Evolutionary conservation across 2,797 vertebrate species (phyloP).

Genomic region (Amblyraja radiata): DNA sequence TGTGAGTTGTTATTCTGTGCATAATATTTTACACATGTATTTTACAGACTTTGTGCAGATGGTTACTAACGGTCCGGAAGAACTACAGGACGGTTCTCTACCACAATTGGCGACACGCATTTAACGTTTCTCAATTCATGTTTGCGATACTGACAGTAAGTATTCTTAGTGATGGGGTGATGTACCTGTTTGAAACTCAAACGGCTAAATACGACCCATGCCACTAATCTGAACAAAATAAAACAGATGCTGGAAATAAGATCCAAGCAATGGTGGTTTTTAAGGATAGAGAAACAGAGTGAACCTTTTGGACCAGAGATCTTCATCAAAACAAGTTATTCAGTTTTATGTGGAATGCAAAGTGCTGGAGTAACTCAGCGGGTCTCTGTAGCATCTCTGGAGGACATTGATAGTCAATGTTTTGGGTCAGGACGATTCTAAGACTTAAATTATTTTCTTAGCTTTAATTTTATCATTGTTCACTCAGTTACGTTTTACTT

Average conservation of each 20-base stretch:
- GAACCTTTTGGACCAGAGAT: too few relatives aligned
- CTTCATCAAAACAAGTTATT: not conserved
- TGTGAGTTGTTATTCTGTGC: not conserved
- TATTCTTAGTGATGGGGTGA: slow-evolving; percentile 40
- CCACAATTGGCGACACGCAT: slow-evolving; percentile 98
- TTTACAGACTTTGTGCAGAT: slow-evolving; percentile 88
- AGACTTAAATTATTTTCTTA: not conserved
- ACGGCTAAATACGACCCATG: not conserved
- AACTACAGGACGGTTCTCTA: slow-evolving; percentile 97
- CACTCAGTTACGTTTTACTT: not conserved
- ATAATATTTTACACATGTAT: slow-evolving; percentile 28
- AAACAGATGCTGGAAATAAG: too few relatives aligned
- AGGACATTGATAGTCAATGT: too few relatives aligned
- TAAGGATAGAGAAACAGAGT: too few relatives aligned
- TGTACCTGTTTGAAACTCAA: too few relatives aligned
- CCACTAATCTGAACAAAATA: not conserved
- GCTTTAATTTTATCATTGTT: not conserved
- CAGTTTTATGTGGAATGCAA: not conserved
- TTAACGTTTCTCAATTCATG: slow-evolving; percentile 98
- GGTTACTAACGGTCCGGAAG: slow-evolving; percentile 95
- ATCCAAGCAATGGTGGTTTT: too few relatives aligned
- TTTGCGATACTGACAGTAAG: slow-evolving; percentile 93
- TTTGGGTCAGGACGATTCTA: too few relatives aligned
- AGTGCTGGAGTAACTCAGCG: too few relatives aligned
- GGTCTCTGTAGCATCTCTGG: too few relatives aligned